Evolutionary conservation across 2,113 vertebrate genomes (phyloP).

Genomic region (Chionodraco myersi): DNA sequence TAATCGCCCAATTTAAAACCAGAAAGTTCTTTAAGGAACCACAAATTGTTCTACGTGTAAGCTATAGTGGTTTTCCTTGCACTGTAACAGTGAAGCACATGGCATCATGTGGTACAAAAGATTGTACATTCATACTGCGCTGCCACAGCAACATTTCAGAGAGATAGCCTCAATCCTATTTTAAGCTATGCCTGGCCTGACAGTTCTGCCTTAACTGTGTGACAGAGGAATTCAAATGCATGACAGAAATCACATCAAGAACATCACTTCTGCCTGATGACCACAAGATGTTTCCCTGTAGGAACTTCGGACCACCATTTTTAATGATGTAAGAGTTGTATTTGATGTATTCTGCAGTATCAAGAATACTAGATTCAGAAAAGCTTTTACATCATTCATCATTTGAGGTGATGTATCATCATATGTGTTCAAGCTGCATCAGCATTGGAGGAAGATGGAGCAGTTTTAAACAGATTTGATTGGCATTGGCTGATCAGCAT

Average conservation of each 20-base stretch:
- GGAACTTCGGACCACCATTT: background rate
- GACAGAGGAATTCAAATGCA: slow-evolving; percentile 26
- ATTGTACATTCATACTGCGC: slow-evolving; percentile 42
- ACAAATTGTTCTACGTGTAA: slow-evolving; percentile 38
- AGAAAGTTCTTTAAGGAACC: slow-evolving; percentile 28
- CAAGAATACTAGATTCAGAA: background rate
- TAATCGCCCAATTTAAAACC: slow-evolving; percentile 39
- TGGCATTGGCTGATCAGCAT: background rate
- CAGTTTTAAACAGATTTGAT: slow-evolving; percentile 10
- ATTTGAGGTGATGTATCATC: background rate
- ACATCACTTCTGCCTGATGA: background rate
- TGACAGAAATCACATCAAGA: slow-evolving; percentile 26
- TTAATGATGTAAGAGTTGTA: background rate
- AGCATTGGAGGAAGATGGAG: background rate
- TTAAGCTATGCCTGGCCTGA: slow-evolving; percentile 27
- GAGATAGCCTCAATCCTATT: slow-evolving; percentile 50
- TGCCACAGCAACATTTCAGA: slow-evolving; percentile 48
- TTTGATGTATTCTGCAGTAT: background rate
- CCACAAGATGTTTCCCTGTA: background rate
- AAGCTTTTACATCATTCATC: background rate
- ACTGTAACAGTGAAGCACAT: slow-evolving; percentile 37
- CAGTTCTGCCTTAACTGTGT: slow-evolving; percentile 25
- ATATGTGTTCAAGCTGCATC: background rate
- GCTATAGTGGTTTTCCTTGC: slow-evolving; percentile 38
- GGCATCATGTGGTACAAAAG: slow-evolving; percentile 47